phyloP scores from a whole-genome alignment of 2,113 vertebrate genomes.

The Romanogobio albipinnatus region DNA sequence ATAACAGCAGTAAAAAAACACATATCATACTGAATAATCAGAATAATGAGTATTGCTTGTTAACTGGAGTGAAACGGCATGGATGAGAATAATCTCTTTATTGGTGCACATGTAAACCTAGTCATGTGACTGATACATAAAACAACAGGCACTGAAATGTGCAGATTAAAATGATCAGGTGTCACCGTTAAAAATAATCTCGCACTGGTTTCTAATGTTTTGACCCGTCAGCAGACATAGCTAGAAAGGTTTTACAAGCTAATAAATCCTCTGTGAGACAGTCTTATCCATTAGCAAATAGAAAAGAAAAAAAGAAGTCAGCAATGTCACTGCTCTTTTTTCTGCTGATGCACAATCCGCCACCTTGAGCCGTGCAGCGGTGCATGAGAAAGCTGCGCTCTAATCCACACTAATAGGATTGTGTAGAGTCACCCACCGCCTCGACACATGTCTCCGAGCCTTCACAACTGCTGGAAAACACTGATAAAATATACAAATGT shows the following conservation, averaged over 20 bases:
- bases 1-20: too few species aligned
- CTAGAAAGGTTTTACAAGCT: slow-evolving; percentile 14
- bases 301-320: slow-evolving; percentile 45
- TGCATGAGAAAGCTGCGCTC: slow-evolving; percentile 66
- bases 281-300: slow-evolving; percentile 40
- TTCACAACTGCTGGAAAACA: slow-evolving; percentile 71
- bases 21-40: too few species aligned
- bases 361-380: slow-evolving; percentile 73
- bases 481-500: slow-evolving; percentile 72
- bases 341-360: slow-evolving; percentile 69
- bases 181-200: neutral
- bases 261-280: slow-evolving; percentile 57
- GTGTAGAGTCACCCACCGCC: slow-evolving; percentile 76
- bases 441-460: slow-evolving; percentile 68
- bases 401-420: slow-evolving; percentile 84
- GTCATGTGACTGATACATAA: neutral
- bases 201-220: neutral
- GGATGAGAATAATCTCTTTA: too few species aligned
- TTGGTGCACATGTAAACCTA: too few species aligned
- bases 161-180: neutral
- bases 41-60: too few species aligned
- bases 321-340: slow-evolving; percentile 63
- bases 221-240: neutral
- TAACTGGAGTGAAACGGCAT: too few species aligned
- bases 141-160: neutral